These are phyloP conservation scores for Tolmerus cingulatus DNA, from an alignment of 2,888 invertebrate genomes.

Conservation along the genomic window DNA sequence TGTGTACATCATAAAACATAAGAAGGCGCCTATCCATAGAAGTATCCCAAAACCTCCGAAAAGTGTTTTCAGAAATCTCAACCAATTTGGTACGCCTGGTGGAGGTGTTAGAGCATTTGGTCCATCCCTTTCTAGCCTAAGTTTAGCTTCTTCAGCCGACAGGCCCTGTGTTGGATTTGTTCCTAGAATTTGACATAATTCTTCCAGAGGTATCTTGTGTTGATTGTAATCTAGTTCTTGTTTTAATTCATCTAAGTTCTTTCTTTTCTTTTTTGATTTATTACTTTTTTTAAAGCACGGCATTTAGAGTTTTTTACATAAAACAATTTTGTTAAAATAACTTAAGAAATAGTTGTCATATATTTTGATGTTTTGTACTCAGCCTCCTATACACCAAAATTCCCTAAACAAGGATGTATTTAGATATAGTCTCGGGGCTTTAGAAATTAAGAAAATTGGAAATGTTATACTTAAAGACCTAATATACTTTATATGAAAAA, in stretches of 20 bases:
- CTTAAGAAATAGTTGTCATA: background rate
- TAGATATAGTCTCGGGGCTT: too few relatives aligned
- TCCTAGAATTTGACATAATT: conserved; percentile 89
- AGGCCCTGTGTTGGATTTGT: conserved; percentile 91
- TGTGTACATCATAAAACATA: conserved; percentile 73
- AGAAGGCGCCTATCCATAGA: conserved; percentile 78
- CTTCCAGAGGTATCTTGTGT: conserved; percentile 81
- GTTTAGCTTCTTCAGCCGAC: conserved; percentile 67
- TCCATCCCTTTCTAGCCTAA: conserved; percentile 69
- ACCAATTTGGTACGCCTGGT: conserved; percentile 74
- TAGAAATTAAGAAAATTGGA: too few relatives aligned
- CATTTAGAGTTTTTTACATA: background rate
- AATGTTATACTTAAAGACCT: too few relatives aligned
- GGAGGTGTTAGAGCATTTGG: conserved; percentile 79
- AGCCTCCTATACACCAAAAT: background rate
- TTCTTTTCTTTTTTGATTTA: background rate
- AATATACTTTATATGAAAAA: too few relatives aligned
- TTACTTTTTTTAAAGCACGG: background rate
- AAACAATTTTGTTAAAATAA: background rate
- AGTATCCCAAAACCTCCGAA: conserved; percentile 80
- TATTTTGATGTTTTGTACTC: background rate
- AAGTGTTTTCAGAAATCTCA: conserved; percentile 68
- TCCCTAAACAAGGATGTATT: too few relatives aligned
- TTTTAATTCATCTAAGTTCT: conserved; percentile 79
- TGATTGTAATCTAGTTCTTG: conserved; percentile 64